Evolutionary conservation across 2,113 vertebrate species (phyloP).

Genomic region (Ascaphus truei): DNA sequence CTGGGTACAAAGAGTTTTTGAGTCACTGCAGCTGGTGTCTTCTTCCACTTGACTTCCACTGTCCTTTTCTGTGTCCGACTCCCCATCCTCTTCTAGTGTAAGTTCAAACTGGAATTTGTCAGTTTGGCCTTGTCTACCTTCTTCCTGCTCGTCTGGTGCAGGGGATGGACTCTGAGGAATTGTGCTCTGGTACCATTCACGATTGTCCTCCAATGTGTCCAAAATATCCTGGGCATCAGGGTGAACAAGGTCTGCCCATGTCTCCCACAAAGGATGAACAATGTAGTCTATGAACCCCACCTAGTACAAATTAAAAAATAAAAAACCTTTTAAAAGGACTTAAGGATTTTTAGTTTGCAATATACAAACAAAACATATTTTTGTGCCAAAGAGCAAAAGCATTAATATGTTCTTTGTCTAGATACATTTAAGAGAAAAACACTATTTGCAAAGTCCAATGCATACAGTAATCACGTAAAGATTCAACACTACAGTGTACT

Average conservation of each 20-base stretch:
- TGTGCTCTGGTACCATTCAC: slow-evolving; percentile 99
- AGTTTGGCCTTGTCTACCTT: slow-evolving; percentile 78
- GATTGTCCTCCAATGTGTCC: slow-evolving; percentile 96
- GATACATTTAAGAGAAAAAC: neutral
- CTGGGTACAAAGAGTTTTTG: slow-evolving; percentile 95
- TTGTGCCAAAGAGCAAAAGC: neutral
- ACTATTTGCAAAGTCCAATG: too few relatives aligned
- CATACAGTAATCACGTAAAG: too few relatives aligned
- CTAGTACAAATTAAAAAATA: slow-evolving; percentile 52
- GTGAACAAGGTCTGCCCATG: slow-evolving; percentile 96
- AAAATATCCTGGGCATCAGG: slow-evolving; percentile 96
- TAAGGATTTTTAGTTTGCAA: too few relatives aligned
- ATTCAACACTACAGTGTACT: too few relatives aligned
- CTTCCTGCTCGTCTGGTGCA: slow-evolving; percentile 81
- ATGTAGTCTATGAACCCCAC: slow-evolving; percentile 99
- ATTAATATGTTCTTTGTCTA: neutral
- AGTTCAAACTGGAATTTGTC: slow-evolving; percentile 99
- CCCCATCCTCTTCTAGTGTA: slow-evolving; percentile 91
- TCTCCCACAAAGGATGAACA: slow-evolving; percentile 97
- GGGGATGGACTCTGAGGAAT: slow-evolving; percentile 97
- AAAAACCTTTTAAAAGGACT: too few relatives aligned
- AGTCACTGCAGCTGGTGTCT: slow-evolving; percentile 95
- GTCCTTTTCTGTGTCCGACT: slow-evolving; percentile 95
- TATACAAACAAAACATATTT: too few relatives aligned
- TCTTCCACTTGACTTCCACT: slow-evolving; percentile 93